Conservation (phyloP, 2,888 invertebrate species). For the Amiota mariae region DNA sequence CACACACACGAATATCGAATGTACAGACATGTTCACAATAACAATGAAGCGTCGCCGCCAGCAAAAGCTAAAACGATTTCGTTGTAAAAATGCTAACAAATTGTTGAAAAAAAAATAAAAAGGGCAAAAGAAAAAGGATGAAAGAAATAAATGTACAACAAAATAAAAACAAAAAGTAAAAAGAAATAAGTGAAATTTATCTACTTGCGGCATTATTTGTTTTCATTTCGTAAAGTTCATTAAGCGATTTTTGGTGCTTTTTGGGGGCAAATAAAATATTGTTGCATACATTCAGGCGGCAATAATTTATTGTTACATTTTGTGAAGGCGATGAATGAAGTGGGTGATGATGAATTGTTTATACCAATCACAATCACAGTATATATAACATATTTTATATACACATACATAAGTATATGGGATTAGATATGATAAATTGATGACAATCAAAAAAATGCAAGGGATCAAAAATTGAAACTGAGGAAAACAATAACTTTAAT, state of each 20-base stretch:
- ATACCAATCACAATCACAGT: too few relatives aligned
- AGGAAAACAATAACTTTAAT: too few relatives aligned
- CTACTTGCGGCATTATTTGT: conserved; percentile 8
- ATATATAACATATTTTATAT: too few relatives aligned
- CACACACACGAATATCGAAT: too few relatives aligned
- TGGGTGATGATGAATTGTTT: too few relatives aligned
- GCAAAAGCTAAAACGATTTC: conserved; percentile 17
- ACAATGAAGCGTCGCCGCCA: background rate
- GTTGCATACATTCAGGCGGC: background rate
- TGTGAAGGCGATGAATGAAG: too few relatives aligned
- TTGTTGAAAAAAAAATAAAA: background rate
- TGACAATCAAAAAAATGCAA: too few relatives aligned
- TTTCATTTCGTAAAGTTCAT: conserved; percentile 15
- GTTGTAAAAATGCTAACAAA: conserved; percentile 14
- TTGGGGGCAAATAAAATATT: background rate
- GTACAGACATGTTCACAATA: too few relatives aligned
- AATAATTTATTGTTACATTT: background rate
- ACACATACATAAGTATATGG: too few relatives aligned
- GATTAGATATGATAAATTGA: too few relatives aligned
- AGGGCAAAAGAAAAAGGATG: background rate
- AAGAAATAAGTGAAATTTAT: conserved; percentile 1
- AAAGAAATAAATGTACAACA: background rate
- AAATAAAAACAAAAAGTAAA: background rate
- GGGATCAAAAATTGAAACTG: too few relatives aligned
- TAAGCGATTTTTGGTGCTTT: background rate